Evolutionary conservation across 2,797 vertebrate species (phyloP).

Genomic region (Hipposideros larvatus): DNA sequence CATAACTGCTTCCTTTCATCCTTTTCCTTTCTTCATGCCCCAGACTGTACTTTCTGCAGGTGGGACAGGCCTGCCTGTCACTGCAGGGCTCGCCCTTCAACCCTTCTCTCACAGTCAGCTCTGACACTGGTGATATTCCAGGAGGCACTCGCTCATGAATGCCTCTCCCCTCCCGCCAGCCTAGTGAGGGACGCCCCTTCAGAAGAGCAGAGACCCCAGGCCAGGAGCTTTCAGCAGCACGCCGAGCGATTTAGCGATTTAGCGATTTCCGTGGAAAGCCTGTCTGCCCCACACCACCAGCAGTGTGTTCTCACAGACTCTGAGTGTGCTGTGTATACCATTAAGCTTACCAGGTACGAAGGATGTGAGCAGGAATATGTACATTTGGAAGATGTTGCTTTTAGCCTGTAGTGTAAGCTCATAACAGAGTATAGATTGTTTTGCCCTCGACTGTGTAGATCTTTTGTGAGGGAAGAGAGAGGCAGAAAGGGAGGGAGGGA

Average conservation of each 20-base stretch:
- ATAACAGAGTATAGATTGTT: not conserved
- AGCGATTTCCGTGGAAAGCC: not conserved
- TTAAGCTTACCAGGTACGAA: not conserved
- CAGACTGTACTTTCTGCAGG: not conserved
- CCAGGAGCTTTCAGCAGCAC: not conserved
- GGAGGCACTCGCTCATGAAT: not conserved
- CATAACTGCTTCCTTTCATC: conserved; percentile 67
- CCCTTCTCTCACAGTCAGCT: not conserved
- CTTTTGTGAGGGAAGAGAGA: not conserved
- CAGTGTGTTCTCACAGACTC: not conserved
- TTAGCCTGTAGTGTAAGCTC: not conserved
- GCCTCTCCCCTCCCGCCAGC: not conserved
- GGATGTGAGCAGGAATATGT: not conserved
- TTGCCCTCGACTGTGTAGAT: not conserved
- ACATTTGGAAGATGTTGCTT: not conserved
- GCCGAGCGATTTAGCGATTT: not conserved
- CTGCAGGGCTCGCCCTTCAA: not conserved
- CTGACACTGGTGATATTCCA: not conserved
- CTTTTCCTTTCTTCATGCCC: conserved; percentile 5
- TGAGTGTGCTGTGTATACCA: too few relatives aligned
- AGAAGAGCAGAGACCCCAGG: not conserved
- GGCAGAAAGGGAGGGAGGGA: too few relatives aligned
- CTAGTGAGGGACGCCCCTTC: too few relatives aligned
- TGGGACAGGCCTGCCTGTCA: not conserved
- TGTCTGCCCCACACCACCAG: too few relatives aligned